These are phyloP conservation scores for Pteropus alecto DNA, from an alignment of 2,113 vertebrate species.

Conservation along the genomic window DNA sequence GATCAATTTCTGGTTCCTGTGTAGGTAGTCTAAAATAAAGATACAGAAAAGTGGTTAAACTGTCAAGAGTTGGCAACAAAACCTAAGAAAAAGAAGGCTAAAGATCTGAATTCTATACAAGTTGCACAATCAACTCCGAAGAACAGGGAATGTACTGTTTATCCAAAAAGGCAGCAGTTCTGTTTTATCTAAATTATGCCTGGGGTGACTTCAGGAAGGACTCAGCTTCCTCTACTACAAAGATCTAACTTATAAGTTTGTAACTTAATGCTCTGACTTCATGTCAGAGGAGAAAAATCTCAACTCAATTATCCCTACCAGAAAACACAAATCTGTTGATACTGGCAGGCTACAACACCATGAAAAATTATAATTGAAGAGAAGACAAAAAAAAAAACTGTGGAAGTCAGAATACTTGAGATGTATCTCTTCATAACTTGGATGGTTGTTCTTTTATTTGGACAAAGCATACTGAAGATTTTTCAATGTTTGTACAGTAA, in stretches of 20 bases:
- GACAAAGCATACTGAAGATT: slow-evolving; percentile 37
- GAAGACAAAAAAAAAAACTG: neutral
- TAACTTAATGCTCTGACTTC: slow-evolving; percentile 29
- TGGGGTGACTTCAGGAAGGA: neutral
- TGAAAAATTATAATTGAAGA: slow-evolving; percentile 48
- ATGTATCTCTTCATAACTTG: slow-evolving; percentile 28
- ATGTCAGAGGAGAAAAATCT: slow-evolving; percentile 36
- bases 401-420: slow-evolving; percentile 34
- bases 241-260: neutral
- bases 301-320: slow-evolving; percentile 25
- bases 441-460: slow-evolving; percentile 44
- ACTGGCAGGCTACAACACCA: neutral
- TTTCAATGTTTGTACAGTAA: slow-evolving; percentile 41
- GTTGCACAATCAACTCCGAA: neutral
- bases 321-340: slow-evolving; percentile 36
- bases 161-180: neutral
- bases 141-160: slow-evolving; percentile 1
- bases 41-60: neutral
- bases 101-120: neutral
- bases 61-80: neutral
- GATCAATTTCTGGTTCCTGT: neutral
- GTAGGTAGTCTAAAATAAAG: neutral
- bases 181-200: slow-evolving; percentile 3
- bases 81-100: neutral
- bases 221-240: neutral